A percentile compares a stretch with the other conserved stretches of the same genome.
phyloP scores from a whole-genome alignment of 2,797 vertebrate species.

The Sebastiscus tertius region DNA sequence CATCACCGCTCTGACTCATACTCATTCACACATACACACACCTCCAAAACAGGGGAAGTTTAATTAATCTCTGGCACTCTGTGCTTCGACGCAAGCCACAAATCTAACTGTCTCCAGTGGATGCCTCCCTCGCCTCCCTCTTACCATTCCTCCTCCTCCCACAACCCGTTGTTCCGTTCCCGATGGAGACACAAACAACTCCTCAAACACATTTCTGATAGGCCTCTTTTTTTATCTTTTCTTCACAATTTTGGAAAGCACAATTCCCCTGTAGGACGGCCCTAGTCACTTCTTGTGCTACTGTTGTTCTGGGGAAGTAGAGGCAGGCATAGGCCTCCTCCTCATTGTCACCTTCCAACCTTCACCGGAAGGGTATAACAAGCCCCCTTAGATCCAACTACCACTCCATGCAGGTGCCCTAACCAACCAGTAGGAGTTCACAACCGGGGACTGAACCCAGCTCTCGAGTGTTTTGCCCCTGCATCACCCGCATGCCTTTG shows the following conservation, averaged over 20 bases:
- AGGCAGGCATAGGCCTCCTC: background rate
- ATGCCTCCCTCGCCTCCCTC: conserved; percentile 52
- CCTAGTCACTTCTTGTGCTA: conserved; percentile 11
- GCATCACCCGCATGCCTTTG: conserved; percentile 44
- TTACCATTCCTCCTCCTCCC: conserved; percentile 42
- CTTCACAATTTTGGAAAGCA: conserved; percentile 15
- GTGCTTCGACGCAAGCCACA: conserved; percentile 55
- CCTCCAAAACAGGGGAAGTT: conserved; percentile 63
- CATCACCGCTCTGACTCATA: conserved; percentile 56
- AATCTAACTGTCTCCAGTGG: conserved; percentile 61
- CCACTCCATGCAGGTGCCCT: background rate
- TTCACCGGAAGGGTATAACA: conserved; percentile 26
- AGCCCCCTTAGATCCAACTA: conserved; percentile 6
- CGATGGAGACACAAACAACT: conserved; percentile 47
- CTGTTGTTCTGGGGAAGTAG: background rate
- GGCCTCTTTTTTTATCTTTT: conserved; percentile 1
- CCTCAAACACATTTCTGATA: conserved; percentile 33
- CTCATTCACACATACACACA: conserved; percentile 49
- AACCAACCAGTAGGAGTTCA: conserved; percentile 29
- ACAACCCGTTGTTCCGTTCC: conserved; percentile 40
- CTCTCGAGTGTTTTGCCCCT: conserved; percentile 29
- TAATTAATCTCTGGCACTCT: conserved; percentile 76
- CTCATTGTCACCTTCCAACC: conserved; percentile 15
- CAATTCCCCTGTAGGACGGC: background rate
- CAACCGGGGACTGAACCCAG: conserved; percentile 1